Conservation (phyloP, 2,797 vertebrate genomes). For the Eulemur albifrons region DNA sequence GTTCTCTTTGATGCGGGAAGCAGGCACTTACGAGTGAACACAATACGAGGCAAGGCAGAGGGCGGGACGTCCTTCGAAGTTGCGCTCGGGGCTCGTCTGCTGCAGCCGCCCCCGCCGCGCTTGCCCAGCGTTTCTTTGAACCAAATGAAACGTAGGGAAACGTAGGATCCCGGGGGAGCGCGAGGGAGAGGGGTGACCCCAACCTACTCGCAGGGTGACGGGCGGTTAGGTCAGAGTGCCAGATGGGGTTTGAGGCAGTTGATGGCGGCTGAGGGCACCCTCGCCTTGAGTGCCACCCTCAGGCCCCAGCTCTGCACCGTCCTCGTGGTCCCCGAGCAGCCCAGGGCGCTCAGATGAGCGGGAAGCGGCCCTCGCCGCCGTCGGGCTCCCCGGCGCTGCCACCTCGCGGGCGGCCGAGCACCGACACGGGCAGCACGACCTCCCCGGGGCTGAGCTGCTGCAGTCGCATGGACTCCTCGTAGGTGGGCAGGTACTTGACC, state of each 20-base stretch:
- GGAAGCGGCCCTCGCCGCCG: conserved; percentile 37
- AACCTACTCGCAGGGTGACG: neutral
- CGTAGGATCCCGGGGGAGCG: neutral
- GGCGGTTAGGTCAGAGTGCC: neutral
- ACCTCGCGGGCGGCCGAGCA: conserved; percentile 56
- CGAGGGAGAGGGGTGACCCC: neutral
- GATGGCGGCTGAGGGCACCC: neutral
- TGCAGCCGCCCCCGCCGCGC: neutral
- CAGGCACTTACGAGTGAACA: conserved; percentile 66
- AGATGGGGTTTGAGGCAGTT: neutral
- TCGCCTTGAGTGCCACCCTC: neutral
- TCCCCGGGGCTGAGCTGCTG: conserved; percentile 70
- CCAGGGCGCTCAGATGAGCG: conserved; percentile 57
- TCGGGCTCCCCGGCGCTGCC: neutral
- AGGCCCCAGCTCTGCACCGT: neutral
- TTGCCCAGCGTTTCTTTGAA: neutral
- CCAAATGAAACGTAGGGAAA: neutral
- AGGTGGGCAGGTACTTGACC: conserved; percentile 95
- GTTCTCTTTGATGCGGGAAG: neutral
- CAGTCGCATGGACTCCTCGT: conserved; percentile 93
- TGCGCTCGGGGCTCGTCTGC: neutral
- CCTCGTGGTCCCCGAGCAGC: neutral
- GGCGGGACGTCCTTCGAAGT: neutral
- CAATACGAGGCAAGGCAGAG: neutral
- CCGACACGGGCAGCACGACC: conserved; percentile 67